Base-by-base conservation (phyloP, 2,113 vertebrate species). In the Lynx canadensis region DNA sequence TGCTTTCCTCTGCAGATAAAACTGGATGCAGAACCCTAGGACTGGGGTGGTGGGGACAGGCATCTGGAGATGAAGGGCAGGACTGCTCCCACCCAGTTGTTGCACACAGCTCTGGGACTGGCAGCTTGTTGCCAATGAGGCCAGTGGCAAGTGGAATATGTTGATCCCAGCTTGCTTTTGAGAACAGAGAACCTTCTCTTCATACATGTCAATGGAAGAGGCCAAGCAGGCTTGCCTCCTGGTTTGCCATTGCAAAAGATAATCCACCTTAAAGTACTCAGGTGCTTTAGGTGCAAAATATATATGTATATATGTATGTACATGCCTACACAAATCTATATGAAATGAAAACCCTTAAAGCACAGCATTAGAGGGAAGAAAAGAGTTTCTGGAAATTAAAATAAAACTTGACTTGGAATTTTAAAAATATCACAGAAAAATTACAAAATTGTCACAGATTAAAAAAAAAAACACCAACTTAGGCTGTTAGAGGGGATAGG, bases 381-480 rank as follows among this genome's bases (percentile, higher is more conserved):
- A 60, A 69, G 27, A 41, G 48, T 76, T 94, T 63, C 33, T 78
- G 16, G 14, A 82, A 82, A 81, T 45, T 74, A 57, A 91, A 80
- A 36, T 63, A 57, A 79, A 80, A 66, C 29, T 27, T 87, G 15
- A 7, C 41, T 65, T 79, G 18, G 89, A 16, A 36, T 79, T 91
- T 93, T n/a, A 21, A 55, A 41, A 76, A 45, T 76, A 55, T 63
- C 52, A 92, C 27, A 93, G 52, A 45, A 97, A 50, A 89, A 74
- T 86, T 68, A 60, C 8, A 74, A 84, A 89, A 85, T 57, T 0
- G 9, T 60, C 38, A 93, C 45, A 16, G 41, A 78, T 45, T 9
- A 45, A 45, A 45, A 45, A 45, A 27, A 11, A 63, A 48, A 87
- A 36, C 2, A 73, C 27, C 16, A 27, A 13, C 21, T 31, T 66